Evolutionary conservation across 2,888 invertebrate species (phyloP).

Genomic region (Suillia variegata): DNA sequence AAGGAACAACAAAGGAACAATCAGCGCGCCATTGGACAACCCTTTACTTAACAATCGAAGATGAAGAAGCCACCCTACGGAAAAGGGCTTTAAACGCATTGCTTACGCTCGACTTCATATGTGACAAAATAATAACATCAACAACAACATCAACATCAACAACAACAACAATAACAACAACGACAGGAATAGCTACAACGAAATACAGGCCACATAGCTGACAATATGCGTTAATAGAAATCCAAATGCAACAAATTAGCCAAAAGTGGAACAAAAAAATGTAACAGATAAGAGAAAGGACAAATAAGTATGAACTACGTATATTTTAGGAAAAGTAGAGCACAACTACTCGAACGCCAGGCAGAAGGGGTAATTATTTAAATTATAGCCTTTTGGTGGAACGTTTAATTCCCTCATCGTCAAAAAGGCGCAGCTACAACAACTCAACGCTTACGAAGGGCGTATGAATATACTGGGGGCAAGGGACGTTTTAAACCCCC

Average conservation of each 20-base stretch:
- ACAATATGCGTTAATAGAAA: conserved; percentile 46
- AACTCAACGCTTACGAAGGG: background rate
- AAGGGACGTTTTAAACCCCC: too few relatives aligned
- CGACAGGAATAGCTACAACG: too few relatives aligned
- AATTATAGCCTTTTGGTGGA: conserved; percentile 39
- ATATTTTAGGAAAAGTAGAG: too few relatives aligned
- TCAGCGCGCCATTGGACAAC: conserved; percentile 39
- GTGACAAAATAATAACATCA: conserved; percentile 49
- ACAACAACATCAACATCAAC: background rate
- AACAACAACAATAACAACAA: too few relatives aligned
- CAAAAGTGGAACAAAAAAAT: conserved; percentile 19
- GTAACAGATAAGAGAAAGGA: background rate
- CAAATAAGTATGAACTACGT: background rate
- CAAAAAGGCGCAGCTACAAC: background rate
- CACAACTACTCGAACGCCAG: too few relatives aligned
- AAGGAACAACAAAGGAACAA: conserved; percentile 46
- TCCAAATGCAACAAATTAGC: conserved; percentile 45
- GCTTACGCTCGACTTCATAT: conserved; percentile 50
- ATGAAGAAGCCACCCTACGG: too few relatives aligned
- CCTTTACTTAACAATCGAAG: conserved; percentile 24
- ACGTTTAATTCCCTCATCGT: conserved; percentile 15
- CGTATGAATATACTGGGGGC: too few relatives aligned
- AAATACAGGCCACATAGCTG: conserved; percentile 10
- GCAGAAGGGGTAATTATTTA: conserved; percentile 50
- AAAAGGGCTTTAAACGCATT: conserved; percentile 40